phyloP scores from a whole-genome alignment of 2,113 vertebrate species.

The Microcebus ravelobensis region DNA sequence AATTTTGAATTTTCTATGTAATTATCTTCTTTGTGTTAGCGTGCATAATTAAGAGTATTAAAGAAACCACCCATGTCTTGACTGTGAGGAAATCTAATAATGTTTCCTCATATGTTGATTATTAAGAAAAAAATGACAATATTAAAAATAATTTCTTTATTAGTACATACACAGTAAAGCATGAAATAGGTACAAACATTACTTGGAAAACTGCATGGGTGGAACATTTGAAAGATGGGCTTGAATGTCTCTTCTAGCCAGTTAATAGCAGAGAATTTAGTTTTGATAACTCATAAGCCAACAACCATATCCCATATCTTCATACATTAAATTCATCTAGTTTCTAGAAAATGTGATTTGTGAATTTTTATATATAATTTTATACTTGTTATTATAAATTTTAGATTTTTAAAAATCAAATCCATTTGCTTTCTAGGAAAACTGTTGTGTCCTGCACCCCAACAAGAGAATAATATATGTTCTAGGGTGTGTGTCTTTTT shows the following conservation, averaged over 20 bases:
- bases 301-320: background rate
- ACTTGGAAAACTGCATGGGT: background rate
- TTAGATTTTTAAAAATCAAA: background rate
- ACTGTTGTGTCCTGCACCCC: background rate
- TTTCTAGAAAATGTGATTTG: background rate
- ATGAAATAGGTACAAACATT: background rate
- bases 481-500: background rate
- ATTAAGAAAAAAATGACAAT: background rate
- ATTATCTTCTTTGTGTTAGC: background rate
- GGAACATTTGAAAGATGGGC: background rate
- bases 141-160: constrained; percentile 65
- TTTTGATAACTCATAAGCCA: background rate
- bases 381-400: background rate
- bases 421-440: background rate
- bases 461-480: background rate
- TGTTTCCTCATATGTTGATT: background rate
- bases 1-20: background rate
- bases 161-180: background rate
- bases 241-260: constrained; percentile 1
- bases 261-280: background rate
- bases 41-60: background rate
- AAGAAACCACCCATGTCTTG: background rate
- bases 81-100: background rate
- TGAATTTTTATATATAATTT: constrained; percentile 1
- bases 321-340: background rate